Percentiles rank a stretch among this genome's conserved stretches.
These are phyloP conservation scores for Macheiramphus alcinus DNA, from an alignment of 2,113 vertebrate species.

Conservation along the genomic window DNA sequence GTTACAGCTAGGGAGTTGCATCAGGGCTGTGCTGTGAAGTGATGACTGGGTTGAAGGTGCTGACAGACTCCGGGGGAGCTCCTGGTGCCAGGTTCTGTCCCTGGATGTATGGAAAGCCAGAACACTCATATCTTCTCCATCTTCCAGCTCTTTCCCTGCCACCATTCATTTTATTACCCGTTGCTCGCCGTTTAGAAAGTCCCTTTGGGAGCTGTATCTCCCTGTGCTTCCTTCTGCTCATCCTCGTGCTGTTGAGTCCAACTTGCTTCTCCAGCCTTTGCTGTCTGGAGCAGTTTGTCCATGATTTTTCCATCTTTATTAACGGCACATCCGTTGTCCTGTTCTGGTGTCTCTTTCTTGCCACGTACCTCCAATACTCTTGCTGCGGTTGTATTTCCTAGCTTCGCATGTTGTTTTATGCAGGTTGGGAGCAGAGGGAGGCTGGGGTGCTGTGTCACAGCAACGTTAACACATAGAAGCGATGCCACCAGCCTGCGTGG, in stretches of 20 bases:
- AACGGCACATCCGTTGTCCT: accelerated
- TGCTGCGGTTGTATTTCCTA: neutral
- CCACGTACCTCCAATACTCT: neutral
- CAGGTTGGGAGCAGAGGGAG: neutral
- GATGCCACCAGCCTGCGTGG: neutral
- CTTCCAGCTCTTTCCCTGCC: neutral
- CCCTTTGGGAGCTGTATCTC: neutral
- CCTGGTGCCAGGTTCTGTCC: neutral
- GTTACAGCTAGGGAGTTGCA: neutral
- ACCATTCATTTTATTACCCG: neutral
- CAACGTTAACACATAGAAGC: neutral
- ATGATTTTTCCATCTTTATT: neutral
- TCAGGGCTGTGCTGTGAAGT: neutral
- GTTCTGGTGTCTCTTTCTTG: neutral
- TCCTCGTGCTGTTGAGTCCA: neutral
- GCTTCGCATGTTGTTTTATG: accelerated
- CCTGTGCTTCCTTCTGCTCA: neutral
- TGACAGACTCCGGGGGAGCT: neutral
- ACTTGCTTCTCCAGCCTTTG: neutral
- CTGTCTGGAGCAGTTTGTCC: neutral
- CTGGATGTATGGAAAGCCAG: neutral
- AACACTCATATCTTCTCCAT: neutral
- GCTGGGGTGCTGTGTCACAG: neutral
- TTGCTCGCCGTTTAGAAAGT: neutral
- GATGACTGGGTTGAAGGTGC: neutral